Base-by-base conservation (phyloP, 2,888 invertebrate genomes). In the Scaptomyza reducta region DNA sequence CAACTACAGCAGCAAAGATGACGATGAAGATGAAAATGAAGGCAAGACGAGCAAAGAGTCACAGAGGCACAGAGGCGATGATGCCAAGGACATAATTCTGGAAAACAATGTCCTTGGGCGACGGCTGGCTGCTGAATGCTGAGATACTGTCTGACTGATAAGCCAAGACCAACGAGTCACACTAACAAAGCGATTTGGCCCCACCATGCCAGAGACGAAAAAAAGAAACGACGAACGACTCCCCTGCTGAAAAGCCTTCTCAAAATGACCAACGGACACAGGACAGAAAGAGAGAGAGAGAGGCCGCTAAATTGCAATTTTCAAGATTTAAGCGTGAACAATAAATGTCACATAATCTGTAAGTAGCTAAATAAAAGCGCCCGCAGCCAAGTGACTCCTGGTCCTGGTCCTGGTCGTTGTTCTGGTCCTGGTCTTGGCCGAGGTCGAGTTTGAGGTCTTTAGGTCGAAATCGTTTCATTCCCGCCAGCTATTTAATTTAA, bases 341-440 rank as follows among this genome's bases (percentile, higher is more conserved):
- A 90, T 91, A 91, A 91, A 91, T 91, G 91, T 91, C 91, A 91
- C 90, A 90, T 91, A 91, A 91, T 90, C 90, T 90, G 88, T 90
- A 90, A 91, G 88, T 82, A 79, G 80, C 87, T 81, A 88, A 85
- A 87, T 82, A 88, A 88, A 89, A 80, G 70, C 69, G 73, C 74
- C 68, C 78, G 60, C 76, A 78, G 70, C 33, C 49, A 41, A 66
- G 31, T 53, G 55, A 62, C 64, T 41, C 18, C n/a, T 10, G 22
- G 3, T 27, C 46, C 1, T 2, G 14, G 6, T 14, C 7, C 13
- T 27, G 27, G 10, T 16, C 3, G 4, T 22, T 3, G 22, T 22
- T 25, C 22, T 44, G 4, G 22, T 1, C 22, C 22, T 22, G 1
- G 22, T 25, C 3, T 27, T 27, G 27, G 22, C 0, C 22, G 25